Evolutionary conservation across 2,113 vertebrate genomes (phyloP).

Genomic region (Monarcha castaneiventris): DNA sequence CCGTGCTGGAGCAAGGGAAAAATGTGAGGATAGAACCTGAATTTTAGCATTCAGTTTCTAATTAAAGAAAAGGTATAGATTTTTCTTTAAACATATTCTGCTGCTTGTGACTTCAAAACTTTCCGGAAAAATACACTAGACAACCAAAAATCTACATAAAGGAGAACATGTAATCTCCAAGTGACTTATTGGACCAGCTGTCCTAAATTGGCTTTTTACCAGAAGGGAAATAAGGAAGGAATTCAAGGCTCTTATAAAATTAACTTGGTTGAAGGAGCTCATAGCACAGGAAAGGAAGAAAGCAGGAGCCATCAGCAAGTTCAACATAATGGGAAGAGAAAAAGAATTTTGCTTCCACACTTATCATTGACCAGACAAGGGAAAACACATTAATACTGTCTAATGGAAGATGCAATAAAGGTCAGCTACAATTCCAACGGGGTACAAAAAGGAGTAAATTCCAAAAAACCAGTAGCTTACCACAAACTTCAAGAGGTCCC

Average conservation of each 20-base stretch:
- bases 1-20: neutral
- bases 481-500: slow-evolving; percentile 27
- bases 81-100: neutral
- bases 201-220: neutral
- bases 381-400: neutral
- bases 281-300: neutral
- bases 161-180: neutral
- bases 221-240: neutral
- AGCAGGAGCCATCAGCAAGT: neutral
- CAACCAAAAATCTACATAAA: neutral
- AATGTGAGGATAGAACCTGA: neutral
- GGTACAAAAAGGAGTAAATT: neutral
- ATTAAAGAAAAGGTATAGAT: neutral
- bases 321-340: neutral
- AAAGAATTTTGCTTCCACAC: neutral
- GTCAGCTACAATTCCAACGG: neutral
- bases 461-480: slow-evolving; percentile 28
- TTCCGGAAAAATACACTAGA: neutral
- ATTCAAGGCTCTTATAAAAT: neutral
- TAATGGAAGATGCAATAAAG: neutral
- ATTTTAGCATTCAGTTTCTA: neutral
- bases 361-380: neutral
- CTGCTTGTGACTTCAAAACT: neutral
- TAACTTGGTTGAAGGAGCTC: neutral
- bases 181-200: neutral